Conservation (phyloP, 2,888 invertebrate genomes). For the Synanthedon myopaeformis region DNA sequence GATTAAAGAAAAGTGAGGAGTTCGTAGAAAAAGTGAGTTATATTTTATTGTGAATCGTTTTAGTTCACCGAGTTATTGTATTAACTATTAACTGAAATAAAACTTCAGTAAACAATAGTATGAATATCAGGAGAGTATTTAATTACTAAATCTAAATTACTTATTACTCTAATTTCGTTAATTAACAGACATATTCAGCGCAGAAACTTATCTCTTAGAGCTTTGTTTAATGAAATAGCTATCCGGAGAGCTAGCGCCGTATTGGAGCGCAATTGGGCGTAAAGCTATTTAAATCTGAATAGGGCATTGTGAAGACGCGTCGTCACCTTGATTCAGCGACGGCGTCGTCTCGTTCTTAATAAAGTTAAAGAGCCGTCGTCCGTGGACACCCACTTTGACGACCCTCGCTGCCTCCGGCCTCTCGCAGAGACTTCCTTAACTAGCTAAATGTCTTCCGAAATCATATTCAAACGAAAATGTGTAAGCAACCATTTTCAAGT, state of each 20-base stretch:
- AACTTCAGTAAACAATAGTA: too few relatives aligned
- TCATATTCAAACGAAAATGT: not conserved
- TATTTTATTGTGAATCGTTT: too few relatives aligned
- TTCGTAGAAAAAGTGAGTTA: too few relatives aligned
- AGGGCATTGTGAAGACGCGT: conserved; percentile 64
- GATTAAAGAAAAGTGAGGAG: too few relatives aligned
- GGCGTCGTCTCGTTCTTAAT: conserved; percentile 51
- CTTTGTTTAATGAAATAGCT: conserved; percentile 65
- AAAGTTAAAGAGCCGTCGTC: conserved; percentile 57
- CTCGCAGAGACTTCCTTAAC: conserved; percentile 37
- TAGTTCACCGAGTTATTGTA: too few relatives aligned
- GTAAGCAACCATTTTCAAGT: too few relatives aligned
- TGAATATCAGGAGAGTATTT: too few relatives aligned
- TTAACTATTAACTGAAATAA: too few relatives aligned
- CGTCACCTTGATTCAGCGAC: conserved; percentile 58
- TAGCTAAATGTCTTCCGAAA: conserved; percentile 35
- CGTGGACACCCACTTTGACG: conserved; percentile 31
- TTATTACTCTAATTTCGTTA: not conserved
- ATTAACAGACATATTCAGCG: conserved; percentile 13
- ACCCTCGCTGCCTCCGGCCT: conserved; percentile 19
- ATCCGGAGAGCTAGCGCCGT: conserved; percentile 50
- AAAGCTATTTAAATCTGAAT: conserved; percentile 70
- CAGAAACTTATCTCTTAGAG: conserved; percentile 36
- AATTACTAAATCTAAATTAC: too few relatives aligned
- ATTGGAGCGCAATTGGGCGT: conserved; percentile 68